Base-by-base conservation (phyloP, 2,113 vertebrate species). In the Microcebus ravelobensis region DNA sequence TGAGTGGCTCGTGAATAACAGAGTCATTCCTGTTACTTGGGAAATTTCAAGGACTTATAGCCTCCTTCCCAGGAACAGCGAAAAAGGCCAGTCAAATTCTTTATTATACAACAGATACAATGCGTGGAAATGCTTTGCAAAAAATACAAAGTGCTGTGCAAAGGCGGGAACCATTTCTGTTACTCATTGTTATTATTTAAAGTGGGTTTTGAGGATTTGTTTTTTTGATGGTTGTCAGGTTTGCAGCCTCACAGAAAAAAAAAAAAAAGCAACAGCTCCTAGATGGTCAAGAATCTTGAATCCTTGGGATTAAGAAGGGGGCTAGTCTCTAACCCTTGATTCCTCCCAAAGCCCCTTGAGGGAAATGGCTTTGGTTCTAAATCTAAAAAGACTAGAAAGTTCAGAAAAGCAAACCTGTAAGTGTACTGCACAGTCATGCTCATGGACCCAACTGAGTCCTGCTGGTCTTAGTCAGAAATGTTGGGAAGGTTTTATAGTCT, bases 11-110 rank as follows among this genome's bases (percentile, higher is more conserved):
- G 9, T 48, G 81, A 84, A 74, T 45, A 92, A 86, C 29, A 87
- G 67, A 88, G n/a, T 77, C 48, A 96, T 29, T 83, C 14, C 65
- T 93, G 23, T 68, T 55, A 77, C 48, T 70, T 76, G 18, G 55
- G 13, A 91, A 85, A 88, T 73, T 68, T 31, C 50, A 87, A 91
- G 36, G 70, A 94, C 42, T 80, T 92, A 83, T 48, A 92, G 21
- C 45, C 27, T 81, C 34, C 31, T 9, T 94, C 52, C 73, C n/a
- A 91, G 71, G 45, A 87, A 79, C 31, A 74, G 82, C 8, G 57
- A 76, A 27, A 76, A 48, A 39, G 13, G 11, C 12, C 18, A 39
- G 25, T 42, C 50, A 96, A 55, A 45, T 79, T 42, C 13, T 55
- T 87, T 36, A 79, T 73, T 55, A 45, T 15, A 65, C 17, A 59